phyloP scores from a whole-genome alignment of 1,140 invertebrate genomes.

The Drosophila grimshawi region DNA sequence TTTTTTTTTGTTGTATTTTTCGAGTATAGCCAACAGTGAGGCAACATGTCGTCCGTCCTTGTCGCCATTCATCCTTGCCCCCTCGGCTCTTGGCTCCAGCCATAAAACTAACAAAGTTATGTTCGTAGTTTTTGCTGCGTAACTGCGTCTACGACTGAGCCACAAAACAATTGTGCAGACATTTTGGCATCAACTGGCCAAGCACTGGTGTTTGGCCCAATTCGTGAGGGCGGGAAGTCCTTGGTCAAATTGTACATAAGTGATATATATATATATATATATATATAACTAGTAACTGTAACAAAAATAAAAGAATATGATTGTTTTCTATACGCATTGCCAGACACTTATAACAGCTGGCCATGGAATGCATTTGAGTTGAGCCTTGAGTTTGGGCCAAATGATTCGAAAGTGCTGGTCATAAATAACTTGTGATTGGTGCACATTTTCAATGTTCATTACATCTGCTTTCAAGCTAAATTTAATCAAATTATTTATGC shows the following conservation, averaged over 20 bases:
- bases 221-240: conserved; percentile 40
- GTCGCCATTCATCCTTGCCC: neutral
- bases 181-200: conserved; percentile 65
- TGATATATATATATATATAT: too few relatives aligned
- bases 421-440: too few relatives aligned
- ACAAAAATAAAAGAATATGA: neutral
- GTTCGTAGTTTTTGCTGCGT: conserved; percentile 73
- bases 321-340: neutral
- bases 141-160: conserved; percentile 54
- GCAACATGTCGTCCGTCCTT: neutral
- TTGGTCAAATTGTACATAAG: conserved; percentile 46
- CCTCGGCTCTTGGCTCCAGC: conserved; percentile 1
- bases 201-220: conserved; percentile 10
- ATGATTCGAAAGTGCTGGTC: too few relatives aligned
- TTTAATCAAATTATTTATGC: too few relatives aligned
- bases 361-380: neutral
- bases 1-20: too few relatives aligned
- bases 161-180: conserved; percentile 68
- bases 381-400: too few relatives aligned
- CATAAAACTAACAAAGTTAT: conserved; percentile 53
- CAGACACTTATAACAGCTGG: neutral
- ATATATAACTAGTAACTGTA: neutral
- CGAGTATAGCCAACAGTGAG: too few relatives aligned
- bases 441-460: too few relatives aligned
- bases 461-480: too few relatives aligned